These are phyloP conservation scores for Ophion ellenae DNA, from an alignment of 2,888 invertebrate species.

Conservation along the genomic window DNA sequence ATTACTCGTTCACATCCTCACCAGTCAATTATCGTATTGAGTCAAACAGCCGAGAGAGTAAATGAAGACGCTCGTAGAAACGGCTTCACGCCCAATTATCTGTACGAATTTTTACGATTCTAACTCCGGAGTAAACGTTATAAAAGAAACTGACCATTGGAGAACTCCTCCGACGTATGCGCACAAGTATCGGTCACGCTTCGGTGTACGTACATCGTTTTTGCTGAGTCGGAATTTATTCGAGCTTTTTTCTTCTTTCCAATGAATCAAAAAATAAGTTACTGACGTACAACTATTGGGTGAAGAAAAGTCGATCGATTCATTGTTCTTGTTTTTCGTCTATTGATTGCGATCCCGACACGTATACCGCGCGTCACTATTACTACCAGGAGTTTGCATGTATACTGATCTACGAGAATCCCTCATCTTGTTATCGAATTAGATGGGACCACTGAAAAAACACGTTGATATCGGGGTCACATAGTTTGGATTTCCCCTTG, in stretches of 20 bases:
- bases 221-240: neutral
- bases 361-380: constrained; percentile 73
- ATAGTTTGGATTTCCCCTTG: constrained; percentile 72
- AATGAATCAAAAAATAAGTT: neutral
- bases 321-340: neutral
- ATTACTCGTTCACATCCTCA: neutral
- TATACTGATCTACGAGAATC: constrained; percentile 70
- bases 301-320: neutral
- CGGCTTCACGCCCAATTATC: neutral
- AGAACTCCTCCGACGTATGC: neutral
- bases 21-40: neutral
- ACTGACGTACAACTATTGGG: neutral
- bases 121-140: neutral
- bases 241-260: neutral
- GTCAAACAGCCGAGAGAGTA: neutral
- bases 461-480: constrained; percentile 17
- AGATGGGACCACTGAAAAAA: constrained; percentile 72
- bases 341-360: constrained; percentile 1
- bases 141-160: constrained; percentile 1
- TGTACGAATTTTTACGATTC: neutral
- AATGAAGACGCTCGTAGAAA: neutral
- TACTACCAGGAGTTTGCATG: constrained; percentile 74
- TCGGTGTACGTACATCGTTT: neutral
- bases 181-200: neutral
- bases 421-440: constrained; percentile 72